Base-by-base conservation (phyloP, 2,797 vertebrate genomes). In the Salmo trutta region DNA sequence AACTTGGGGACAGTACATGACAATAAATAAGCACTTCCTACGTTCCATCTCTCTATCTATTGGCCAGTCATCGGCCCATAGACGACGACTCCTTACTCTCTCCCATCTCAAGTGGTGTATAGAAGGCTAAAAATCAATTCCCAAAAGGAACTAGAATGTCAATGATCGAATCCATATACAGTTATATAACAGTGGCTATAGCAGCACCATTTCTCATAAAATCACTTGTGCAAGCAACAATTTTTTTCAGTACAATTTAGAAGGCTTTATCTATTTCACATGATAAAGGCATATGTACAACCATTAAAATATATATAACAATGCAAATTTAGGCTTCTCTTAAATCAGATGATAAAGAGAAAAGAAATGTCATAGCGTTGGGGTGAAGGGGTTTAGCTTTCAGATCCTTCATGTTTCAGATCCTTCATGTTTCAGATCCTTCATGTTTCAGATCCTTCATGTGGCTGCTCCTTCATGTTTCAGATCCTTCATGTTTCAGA, bases 161-260 rank as follows among this genome's bases (percentile, higher is more conserved):
- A 79, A 80, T 85, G 75, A 71, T 19, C 10, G 0, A 41, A 85
- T 90, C 78, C 64, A 80, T 86, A 83, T 85, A 89, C 83, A 90
- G 41, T 47, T 66, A 47, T 76, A 90, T 87, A 85, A 90, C 83
- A 88, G 84, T 71, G 86, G 81, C 84, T 85, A 87, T 90, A 92
- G 91, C 91, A 92, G 71, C 74, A 69, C 87, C 91, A 81, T 87
- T 47, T 47, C 84, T 74, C 82, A 84, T 76, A 31, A 67, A 86
- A 90, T 90, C 76, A 88, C 83, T 80, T 92, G 92, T 93, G 92
- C 92, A 93, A 92, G 76, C 91, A 92, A 92, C 77, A 87, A 81
- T 21, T 24, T 90, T 29, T 77, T 87, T 84, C 41, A 74, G 73
- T 73, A 71, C 86, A 88, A 86, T 75, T 41, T 65, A 88, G 87